These are phyloP conservation scores for Torymus auratus DNA, from an alignment of 2,888 invertebrate species.

Conservation along the genomic window DNA sequence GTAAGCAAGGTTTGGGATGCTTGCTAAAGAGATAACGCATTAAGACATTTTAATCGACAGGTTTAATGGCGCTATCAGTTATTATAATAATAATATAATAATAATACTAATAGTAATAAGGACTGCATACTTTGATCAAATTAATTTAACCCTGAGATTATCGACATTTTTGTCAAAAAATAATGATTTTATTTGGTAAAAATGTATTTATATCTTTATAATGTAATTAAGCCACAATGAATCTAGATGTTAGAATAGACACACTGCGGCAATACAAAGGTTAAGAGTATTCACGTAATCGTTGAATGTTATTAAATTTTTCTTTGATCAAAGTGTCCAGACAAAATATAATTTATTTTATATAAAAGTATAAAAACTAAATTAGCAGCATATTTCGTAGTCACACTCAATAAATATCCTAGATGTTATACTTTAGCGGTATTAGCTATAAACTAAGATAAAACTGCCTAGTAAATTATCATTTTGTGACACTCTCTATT, in stretches of 20 bases:
- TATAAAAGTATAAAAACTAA: slow-evolving; percentile 18
- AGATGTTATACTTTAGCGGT: slow-evolving; percentile 13
- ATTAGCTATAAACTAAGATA: slow-evolving; percentile 38
- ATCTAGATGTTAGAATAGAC: too few species aligned
- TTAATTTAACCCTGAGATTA: too few species aligned
- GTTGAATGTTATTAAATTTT: background rate
- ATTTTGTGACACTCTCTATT: background rate
- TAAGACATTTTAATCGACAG: slow-evolving; percentile 58
- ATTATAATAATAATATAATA: slow-evolving; percentile 31
- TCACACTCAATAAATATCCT: slow-evolving; percentile 32
- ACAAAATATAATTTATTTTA: slow-evolving; percentile 19
- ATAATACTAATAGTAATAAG: slow-evolving; percentile 10
- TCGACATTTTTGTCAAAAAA: too few species aligned
- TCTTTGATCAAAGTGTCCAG: slow-evolving; percentile 24
- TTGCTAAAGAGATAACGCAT: slow-evolving; percentile 59
- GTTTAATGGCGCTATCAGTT: slow-evolving; percentile 55
- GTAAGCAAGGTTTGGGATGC: slow-evolving; percentile 61
- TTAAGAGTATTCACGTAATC: too few species aligned
- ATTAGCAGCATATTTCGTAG: slow-evolving; percentile 40
- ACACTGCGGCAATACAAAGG: too few species aligned
- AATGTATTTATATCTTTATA: too few species aligned
- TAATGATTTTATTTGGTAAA: too few species aligned
- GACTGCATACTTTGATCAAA: slow-evolving; percentile 28
- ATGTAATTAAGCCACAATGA: too few species aligned
- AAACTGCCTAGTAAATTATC: slow-evolving; percentile 30